Conservation (phyloP, 2,888 invertebrate genomes). For the Syrista parreyssii region DNA sequence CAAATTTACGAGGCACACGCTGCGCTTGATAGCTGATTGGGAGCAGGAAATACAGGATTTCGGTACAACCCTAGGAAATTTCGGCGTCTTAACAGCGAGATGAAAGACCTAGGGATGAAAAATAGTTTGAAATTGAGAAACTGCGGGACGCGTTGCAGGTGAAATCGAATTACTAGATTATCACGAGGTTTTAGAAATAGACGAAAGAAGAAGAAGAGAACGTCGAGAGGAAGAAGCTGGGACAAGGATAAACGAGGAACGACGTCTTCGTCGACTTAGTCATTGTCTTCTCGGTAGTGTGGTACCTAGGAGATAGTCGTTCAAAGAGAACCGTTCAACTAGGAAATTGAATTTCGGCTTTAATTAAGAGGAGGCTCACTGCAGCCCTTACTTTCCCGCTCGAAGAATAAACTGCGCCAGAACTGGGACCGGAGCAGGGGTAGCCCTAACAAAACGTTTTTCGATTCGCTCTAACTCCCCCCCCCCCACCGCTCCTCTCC, state of each 20-base stretch:
- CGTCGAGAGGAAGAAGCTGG: not conserved
- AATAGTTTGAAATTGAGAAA: not conserved
- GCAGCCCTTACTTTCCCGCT: not conserved
- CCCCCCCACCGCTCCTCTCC: not conserved
- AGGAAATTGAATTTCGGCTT: constrained; percentile 34
- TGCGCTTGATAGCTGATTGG: not conserved
- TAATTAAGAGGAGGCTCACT: constrained; percentile 28
- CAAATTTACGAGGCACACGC: not conserved
- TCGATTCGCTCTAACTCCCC: constrained; percentile 4
- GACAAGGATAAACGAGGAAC: not conserved
- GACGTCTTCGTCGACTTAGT: not conserved
- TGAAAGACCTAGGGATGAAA: not conserved
- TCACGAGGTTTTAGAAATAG: not conserved
- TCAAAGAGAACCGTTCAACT: constrained; percentile 5
- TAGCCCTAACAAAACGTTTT: constrained; percentile 14
- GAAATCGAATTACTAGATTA: not conserved
- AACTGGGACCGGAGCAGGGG: constrained; percentile 2
- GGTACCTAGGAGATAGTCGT: not conserved
- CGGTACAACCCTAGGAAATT: not conserved
- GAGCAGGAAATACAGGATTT: not conserved
- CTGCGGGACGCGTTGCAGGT: not conserved
- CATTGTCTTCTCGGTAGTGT: not conserved
- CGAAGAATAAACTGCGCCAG: not conserved
- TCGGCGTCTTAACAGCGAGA: not conserved
- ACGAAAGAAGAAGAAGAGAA: not conserved